Base-by-base conservation (phyloP, 2,797 vertebrate genomes). In the Sebastes nivosus region DNA sequence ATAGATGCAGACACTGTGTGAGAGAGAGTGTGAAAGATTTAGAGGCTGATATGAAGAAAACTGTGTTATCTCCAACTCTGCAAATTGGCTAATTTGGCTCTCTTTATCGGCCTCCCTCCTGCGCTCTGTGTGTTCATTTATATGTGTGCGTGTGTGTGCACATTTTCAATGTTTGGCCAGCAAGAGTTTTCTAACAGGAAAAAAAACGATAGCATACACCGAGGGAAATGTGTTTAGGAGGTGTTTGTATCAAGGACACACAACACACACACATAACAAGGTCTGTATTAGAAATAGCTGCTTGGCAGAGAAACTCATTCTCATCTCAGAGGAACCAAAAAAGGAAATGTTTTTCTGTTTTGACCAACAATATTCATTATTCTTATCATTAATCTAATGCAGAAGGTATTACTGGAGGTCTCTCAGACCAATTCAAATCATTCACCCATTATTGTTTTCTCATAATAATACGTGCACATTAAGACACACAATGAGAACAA, bases 21-120 rank as follows among this genome's bases (percentile, higher is more conserved):
- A 72, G 67, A 70, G 63, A 84, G 77, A 87, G 81, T 87, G 88
- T 88, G 88, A 90, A 87, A 84, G 79, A 90, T 86, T 91, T 55
- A 59, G 71, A 82, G 65, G 79, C 87, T 71, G 76, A 80, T 89
- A 84, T 84, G 83, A 82, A 83, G 59, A 86, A 85, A 83, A 77
- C 82, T 77, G 82, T 67, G 87, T 87, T 90, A 88, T 89, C 90
- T 84, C 73, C 84, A 83, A 52, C 87, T 85, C 80, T 80, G 72
- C 80, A 89, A 91, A 91, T 90, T 78, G 79, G 78, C 86, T 92
- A 85, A 91, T 88, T 89, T 94, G 88, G 83, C 89, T 87, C 67
- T 63, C 66, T 81, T 79, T 83, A 71, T 87, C 65, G 13, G n/a
- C 69, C 77, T 57, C 63, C 87, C 87, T 85, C 50, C 80, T 78